Percentiles rank a stretch among this genome's conserved stretches.
Conservation (phyloP, 2,113 vertebrate species). For the Dicentrarchus labrax region DNA sequence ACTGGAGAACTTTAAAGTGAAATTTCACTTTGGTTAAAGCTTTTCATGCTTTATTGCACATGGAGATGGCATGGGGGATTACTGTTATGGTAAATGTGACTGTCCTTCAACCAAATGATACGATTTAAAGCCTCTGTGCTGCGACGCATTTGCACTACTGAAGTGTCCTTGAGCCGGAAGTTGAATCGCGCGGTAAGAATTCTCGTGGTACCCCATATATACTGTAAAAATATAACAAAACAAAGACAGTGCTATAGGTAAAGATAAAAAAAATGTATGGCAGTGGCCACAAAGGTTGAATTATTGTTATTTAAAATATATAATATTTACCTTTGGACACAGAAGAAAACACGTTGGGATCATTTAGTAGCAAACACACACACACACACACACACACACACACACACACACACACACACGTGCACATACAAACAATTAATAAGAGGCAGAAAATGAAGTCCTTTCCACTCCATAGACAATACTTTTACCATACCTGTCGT, state of each 20-base stretch:
- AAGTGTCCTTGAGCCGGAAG: slow-evolving; percentile 63
- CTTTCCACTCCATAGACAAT: not conserved
- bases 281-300: not conserved
- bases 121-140: slow-evolving; percentile 34
- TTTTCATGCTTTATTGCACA: slow-evolving; percentile 47
- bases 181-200: slow-evolving; percentile 14
- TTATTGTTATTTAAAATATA: not conserved
- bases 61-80: slow-evolving; percentile 49
- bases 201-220: slow-evolving; percentile 19
- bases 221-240: slow-evolving; percentile 8
- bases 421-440: not conserved
- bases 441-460: not conserved
- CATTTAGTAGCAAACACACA: not conserved
- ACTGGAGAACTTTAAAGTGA: slow-evolving; percentile 25
- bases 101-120: slow-evolving; percentile 47
- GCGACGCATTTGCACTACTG: slow-evolving; percentile 42
- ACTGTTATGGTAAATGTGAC: slow-evolving; percentile 40
- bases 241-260: not conserved
- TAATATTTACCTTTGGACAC: not conserved
- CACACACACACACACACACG: not conserved
- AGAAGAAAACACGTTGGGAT: not conserved
- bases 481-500: no score
- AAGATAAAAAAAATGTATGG: not conserved
- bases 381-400: not conserved
- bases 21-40: slow-evolving; percentile 31